Evolutionary conservation across 2,888 invertebrate species (phyloP), one percentile per base, ranked within the genome.

Genomic region (Dione vanillae): DNA sequence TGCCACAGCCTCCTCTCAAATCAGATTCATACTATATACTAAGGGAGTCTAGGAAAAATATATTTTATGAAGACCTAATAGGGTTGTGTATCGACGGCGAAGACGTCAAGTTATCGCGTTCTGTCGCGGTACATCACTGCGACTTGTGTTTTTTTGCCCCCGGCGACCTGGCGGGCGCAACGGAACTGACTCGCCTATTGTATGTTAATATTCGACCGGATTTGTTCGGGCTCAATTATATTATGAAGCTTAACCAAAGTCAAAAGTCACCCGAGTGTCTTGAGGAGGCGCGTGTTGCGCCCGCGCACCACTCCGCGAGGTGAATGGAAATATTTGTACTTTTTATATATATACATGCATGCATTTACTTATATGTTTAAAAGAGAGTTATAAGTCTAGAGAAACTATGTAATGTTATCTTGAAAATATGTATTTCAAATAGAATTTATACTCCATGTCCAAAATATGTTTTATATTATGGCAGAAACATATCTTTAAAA

Each of bases 171-270:
- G 86, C 89, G 90, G 88, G 86, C 89, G 84, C 91, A 85, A 85
- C 91, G 92, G 91, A 91, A 91, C 91, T 86, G 90, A 86, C 88
- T 88, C 82, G 83, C 83, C 92, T 87, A 93, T 93, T 93, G 92
- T 93, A 93, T 93, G 93, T 86, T 92, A 93, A 93, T 93, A 85
- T 86, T 82, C 83, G 89, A 84, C 90, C 91, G 93, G 92, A 92
- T 92, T 91, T 85, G 91, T 92, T 91, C 87, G 90, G 83, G 89
- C 91, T 88, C 92, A 93, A 93, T 92, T 93, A 93, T 90, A 92
- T 92, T 92, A 92, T 91, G 92, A 91, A 91, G 92, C 91, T 90
- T 87, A 88, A 88, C 85, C 88, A 89, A 91, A 92, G 92, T 91
- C 92, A 93, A 92, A 92, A 91, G 92, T 92, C 92, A 92, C 86